Conservation (phyloP, 1,140 invertebrate species). For the Magallana gigas region DNA sequence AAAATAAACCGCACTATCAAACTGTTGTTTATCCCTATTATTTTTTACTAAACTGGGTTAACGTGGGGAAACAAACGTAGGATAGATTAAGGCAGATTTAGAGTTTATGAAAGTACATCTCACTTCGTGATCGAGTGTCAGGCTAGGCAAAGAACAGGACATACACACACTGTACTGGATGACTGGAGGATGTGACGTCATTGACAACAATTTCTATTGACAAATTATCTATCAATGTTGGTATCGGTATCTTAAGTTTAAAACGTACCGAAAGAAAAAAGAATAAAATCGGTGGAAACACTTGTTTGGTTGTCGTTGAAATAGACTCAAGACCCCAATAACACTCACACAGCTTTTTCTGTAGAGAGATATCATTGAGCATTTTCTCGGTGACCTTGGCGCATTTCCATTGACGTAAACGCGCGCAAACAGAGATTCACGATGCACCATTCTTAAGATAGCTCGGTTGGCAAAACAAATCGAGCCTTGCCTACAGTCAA, state of each 20-base stretch:
- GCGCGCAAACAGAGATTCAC: not conserved
- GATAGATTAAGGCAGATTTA: not conserved
- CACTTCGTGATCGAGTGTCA: not conserved
- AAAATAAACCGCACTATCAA: no score
- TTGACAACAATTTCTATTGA: not conserved
- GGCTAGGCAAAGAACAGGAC: not conserved
- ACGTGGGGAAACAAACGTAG: no score
- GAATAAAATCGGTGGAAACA: not conserved
- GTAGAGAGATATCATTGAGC: constrained; percentile 2
- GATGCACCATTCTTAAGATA: constrained; percentile 15
- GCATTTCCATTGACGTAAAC: constrained; percentile 19
- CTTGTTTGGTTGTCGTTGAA: constrained; percentile 2
- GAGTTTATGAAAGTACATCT: constrained; percentile 1
- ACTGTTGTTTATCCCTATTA: no score
- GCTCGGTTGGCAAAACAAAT: constrained; percentile 16
- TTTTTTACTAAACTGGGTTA: no score
- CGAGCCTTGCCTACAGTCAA: not conserved
- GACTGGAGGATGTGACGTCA: not conserved
- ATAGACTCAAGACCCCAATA: not conserved
- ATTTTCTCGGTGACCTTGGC: constrained; percentile 20
- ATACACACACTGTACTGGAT: not conserved
- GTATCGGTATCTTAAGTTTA: not conserved
- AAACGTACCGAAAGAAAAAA: not conserved
- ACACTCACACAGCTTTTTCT: not conserved
- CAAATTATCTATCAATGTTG: not conserved